Base-by-base conservation (phyloP, 2,888 invertebrate genomes). In the Hemithea aestivaria region DNA sequence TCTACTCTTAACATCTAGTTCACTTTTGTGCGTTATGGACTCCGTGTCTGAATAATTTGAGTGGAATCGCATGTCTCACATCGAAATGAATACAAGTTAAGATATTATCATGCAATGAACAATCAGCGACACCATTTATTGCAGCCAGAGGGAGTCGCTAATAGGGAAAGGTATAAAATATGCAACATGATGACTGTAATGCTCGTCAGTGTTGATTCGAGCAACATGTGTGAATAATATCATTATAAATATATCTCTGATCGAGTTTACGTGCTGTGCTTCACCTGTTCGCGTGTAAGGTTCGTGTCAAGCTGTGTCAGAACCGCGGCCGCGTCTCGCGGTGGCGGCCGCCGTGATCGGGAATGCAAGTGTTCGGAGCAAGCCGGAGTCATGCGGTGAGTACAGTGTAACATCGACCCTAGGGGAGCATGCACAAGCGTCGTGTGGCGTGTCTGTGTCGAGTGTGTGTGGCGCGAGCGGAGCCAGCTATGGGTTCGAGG, bases 161-260 rank as follows among this genome's bases (percentile, higher is more conserved):
- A 77, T 69, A 81, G 85, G 87, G 87, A 87, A 87, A 87, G 87
- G 87, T 87, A 87, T 87, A 85, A 85, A 87, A 85, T 85, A 87
- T 84, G 84, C 78, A 78, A 71, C 71, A 75, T 80, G 79, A 82
- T 80, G 78, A 71, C 68, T 73, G 71, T 76, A 66, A 75, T 75
- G 77, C 75, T 80, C 81, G 69, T 73, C 62, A 66, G 76, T 78
- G 80, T 78, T 66, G 51, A 67, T 53, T 33, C 62, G 77, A 78
- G 74, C 73, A 64, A 67, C 55, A 67, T 67, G 72, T 75, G 74
- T 79, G 69, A 73, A 58, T 62, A n/a, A n/a, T 56, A 60, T 56
- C 50, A 45, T 44, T 16, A 16, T n/a, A n/a, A n/a, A n/a, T 16
- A 16, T 35, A 53, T 48, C 50, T 62, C 63, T 61, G 62, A 57